phyloP scores from a whole-genome alignment of 2,797 vertebrate species.

The Poeciliopsis presidionis region DNA sequence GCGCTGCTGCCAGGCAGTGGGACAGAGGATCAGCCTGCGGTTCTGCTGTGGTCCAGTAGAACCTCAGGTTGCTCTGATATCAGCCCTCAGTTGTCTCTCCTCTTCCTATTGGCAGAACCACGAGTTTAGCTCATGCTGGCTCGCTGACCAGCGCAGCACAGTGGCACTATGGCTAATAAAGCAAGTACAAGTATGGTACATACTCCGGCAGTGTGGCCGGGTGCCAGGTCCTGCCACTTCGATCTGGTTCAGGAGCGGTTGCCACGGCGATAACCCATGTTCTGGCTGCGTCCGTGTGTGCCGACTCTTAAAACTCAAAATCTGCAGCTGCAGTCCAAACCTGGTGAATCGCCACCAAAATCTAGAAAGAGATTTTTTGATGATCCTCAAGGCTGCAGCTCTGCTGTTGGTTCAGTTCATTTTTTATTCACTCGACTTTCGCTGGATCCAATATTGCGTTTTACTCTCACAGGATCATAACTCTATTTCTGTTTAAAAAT shows the following conservation, averaged over 20 bases:
- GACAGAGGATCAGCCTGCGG: not conserved
- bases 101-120: not conserved
- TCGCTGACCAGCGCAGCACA: not conserved
- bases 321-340: not conserved
- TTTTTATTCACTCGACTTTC: not conserved
- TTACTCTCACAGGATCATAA: not conserved
- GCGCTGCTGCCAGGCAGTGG: not conserved
- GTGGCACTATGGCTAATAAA: not conserved
- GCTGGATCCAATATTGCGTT: not conserved
- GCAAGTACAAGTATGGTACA: not conserved
- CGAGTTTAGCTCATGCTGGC: not conserved
- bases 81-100: not conserved
- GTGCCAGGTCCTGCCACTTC: not conserved
- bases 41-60: not conserved
- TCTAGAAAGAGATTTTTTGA: not conserved
- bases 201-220: not conserved
- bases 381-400: not conserved
- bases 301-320: not conserved
- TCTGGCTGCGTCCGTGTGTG: not conserved
- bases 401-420: not conserved
- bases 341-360: not conserved
- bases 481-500: not conserved
- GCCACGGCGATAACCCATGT: not conserved
- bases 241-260: not conserved
- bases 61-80: not conserved